Base-by-base conservation (phyloP, 1,140 invertebrate species). In the Ceratitis capitata region DNA sequence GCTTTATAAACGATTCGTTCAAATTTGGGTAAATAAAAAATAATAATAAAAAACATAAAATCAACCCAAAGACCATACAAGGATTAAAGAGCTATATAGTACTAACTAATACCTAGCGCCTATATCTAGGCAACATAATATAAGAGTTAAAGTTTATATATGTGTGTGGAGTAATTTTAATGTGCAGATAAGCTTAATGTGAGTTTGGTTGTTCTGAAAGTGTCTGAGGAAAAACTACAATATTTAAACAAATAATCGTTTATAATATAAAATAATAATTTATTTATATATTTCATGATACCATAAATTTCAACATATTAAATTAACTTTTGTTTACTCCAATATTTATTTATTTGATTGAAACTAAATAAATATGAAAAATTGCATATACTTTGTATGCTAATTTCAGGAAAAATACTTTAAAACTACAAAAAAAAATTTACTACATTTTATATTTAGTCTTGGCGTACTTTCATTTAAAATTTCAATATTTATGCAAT, bases 1-100 rank as follows among this genome's bases (percentile, higher is more conserved):
- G 88, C 89, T 91, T 91, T 91, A 91, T 91, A 91, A 91, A 89
- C 89, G 84, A 86, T 84, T 86, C 84, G 85, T 86, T 82, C 45
- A 61, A 49, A 83, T 58, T 61, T 26, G 14, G 39, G 14, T 42
- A 83, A 83, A 83, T 74, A 3, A 78, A 4, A 53, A 6, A 47
- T 35, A 53, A 23, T 53, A 51, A 47, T 83, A 32, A n/a, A n/a
- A n/a, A n/a, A n/a, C n/a, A n/a, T n/a, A n/a, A n/a, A n/a, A n/a
- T n/a, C n/a, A n/a, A n/a, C n/a, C 49, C 39, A 35, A 9, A 35
- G 61, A 35, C 61, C n/a, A 69, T 32, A 35, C 0, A 29, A 32
- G 29, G 61, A 26, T 61, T 61, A 61, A 61, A 9, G 6, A n/a
- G 58, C 7, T 7, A 14, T 23, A 14, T 3, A 35, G 51, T n/a